A percentile compares a stretch with the other conserved stretches of the same genome.
These are phyloP conservation scores for Siderastrea siderea DNA, from an alignment of 92 coral and sea anemone genomes.

Conservation along the genomic window DNA sequence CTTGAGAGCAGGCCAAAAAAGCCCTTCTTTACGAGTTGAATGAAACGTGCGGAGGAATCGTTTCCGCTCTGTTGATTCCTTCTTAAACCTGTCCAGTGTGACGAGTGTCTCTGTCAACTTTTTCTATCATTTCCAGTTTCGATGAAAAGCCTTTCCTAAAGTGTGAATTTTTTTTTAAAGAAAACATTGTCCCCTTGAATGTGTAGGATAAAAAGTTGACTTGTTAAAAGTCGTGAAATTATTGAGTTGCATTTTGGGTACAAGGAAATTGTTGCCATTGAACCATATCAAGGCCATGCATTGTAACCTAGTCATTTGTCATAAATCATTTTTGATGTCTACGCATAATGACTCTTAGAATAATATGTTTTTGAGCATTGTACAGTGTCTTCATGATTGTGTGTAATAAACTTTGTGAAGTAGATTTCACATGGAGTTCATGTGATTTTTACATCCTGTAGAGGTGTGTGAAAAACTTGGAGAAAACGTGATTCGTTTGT, in stretches of 20 bases:
- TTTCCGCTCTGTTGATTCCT: not conserved
- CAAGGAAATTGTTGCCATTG: not conserved
- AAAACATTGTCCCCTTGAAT: too few species aligned
- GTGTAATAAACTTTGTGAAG: not conserved
- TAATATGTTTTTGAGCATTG: too few species aligned
- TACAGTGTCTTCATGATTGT: not conserved
- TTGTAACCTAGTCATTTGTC: not conserved
- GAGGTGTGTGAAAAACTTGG: not conserved
- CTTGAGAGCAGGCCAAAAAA: too few species aligned
- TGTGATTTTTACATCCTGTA: not conserved
- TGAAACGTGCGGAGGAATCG: too few species aligned
- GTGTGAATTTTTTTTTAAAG: too few species aligned
- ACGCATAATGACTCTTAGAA: too few species aligned
- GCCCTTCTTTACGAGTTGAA: not conserved
- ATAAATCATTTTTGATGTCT: too few species aligned
- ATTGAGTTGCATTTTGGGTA: not conserved
- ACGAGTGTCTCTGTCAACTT: not conserved
- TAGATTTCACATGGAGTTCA: not conserved
- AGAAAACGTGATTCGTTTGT: too few species aligned
- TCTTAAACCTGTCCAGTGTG: too few species aligned
- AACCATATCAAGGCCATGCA: not conserved
- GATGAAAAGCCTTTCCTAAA: too few species aligned
- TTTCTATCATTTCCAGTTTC: too few species aligned
- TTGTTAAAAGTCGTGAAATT: not conserved
- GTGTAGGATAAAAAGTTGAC: too few species aligned